Conservation (phyloP, 2,888 invertebrate species). For the Carcina quercana region DNA sequence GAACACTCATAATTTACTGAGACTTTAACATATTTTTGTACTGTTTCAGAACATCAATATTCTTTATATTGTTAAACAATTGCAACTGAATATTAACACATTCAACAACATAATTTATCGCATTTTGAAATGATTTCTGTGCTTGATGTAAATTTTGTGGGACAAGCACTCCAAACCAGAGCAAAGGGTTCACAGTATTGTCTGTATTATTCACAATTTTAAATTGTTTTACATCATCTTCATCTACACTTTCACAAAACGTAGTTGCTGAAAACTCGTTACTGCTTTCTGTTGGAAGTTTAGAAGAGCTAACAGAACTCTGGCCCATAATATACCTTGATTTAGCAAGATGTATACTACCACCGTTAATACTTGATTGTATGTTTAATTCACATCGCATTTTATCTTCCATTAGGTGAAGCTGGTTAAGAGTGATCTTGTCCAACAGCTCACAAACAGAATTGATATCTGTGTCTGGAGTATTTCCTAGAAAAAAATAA, state of each 20-base stretch:
- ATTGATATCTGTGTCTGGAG: conserved; percentile 22
- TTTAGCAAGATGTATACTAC: conserved; percentile 84
- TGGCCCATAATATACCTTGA: conserved; percentile 85
- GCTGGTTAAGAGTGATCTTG: conserved; percentile 77
- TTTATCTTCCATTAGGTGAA: conserved; percentile 84
- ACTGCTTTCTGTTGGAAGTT: conserved; percentile 80
- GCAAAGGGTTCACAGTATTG: conserved; percentile 76
- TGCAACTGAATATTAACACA: conserved; percentile 81
- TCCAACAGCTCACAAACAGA: conserved; percentile 78
- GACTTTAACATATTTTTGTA: conserved; percentile 29
- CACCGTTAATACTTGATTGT: conserved; percentile 80
- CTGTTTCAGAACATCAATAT: conserved; percentile 37
- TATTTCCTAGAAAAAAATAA: conserved; percentile 4
- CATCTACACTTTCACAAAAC: conserved; percentile 47
- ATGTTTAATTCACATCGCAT: conserved; percentile 79
- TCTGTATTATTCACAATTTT: conserved; percentile 17
- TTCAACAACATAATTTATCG: conserved; percentile 78
- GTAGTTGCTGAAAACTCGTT: conserved; percentile 54
- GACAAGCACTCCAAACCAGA: conserved; percentile 91
- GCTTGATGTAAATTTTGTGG: conserved; percentile 86
- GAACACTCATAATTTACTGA: too few relatives aligned
- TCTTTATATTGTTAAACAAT: conserved; percentile 51
- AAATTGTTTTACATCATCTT: conserved; percentile 50
- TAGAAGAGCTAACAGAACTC: conserved; percentile 79
- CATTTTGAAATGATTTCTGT: conserved; percentile 81